phyloP scores from a whole-genome alignment of 1,140 invertebrate genomes.

The Melipona quadrifasciata region DNA sequence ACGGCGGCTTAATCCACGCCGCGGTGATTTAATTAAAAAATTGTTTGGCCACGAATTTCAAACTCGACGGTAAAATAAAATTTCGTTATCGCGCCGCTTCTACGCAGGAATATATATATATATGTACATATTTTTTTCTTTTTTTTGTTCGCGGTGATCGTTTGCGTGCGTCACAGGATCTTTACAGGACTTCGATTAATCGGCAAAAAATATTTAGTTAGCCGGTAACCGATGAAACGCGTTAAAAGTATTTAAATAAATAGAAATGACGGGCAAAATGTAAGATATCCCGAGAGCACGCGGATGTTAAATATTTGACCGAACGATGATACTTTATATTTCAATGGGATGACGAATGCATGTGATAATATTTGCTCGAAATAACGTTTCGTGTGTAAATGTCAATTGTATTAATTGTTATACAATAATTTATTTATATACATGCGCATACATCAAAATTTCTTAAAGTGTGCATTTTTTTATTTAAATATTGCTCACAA shows the following conservation, averaged over 20 bases:
- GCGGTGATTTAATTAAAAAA: constrained; percentile 11
- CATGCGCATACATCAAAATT: too few species aligned
- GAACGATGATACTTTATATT: not conserved
- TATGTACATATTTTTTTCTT: not conserved
- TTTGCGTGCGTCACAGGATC: not conserved
- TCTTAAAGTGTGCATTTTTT: too few species aligned
- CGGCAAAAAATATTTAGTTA: not conserved
- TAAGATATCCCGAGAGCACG: not conserved
- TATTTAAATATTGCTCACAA: too few species aligned
- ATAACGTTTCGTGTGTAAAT: too few species aligned
- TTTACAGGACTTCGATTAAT: not conserved
- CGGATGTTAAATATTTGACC: not conserved
- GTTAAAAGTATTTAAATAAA: not conserved
- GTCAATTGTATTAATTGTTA: too few species aligned
- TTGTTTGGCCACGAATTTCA: not conserved
- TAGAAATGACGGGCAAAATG: not conserved
- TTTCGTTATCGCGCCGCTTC: not conserved
- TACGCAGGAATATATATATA: not conserved
- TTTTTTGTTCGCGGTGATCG: not conserved
- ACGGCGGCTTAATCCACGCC: not conserved
- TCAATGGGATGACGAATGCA: too few species aligned
- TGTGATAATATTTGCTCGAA: too few species aligned
- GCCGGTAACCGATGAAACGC: not conserved
- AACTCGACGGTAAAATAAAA: not conserved
- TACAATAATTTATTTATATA: too few species aligned